Base-by-base conservation (phyloP, 2,888 invertebrate genomes). In the Synanthedon myopaeformis region DNA sequence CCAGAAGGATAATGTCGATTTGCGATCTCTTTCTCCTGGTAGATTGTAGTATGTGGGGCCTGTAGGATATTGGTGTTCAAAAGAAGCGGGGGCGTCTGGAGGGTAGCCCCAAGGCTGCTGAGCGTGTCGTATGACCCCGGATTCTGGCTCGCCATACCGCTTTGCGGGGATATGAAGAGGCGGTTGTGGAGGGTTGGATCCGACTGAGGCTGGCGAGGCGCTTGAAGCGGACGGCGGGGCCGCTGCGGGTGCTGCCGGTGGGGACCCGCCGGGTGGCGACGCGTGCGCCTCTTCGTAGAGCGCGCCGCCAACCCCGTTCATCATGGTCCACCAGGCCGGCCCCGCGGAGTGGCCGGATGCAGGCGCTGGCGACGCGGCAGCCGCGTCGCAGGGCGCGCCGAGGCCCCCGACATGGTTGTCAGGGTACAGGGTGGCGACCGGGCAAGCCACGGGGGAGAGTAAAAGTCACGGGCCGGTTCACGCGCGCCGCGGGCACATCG, bases 151-250 rank as follows among this genome's bases (percentile, higher is more conserved):
- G 6, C 45, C 45, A 74, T 89, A 92, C 64, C 95, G 90, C 84
- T 96, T 96, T 71, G 96, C 96, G 62, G 96, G 96, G 84, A 96
- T 96, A 89, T 96, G 96, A 60, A 96, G 89, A 57, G 93, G 93
- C 59, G 94, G 94, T 70, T 92, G 92, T 57, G 92, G 91, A 57
- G 93, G 90, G 82, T 92, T 90, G 74, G 91, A 92, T 73, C 92
- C 89, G 53, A 90, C 90, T 57, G 87, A 85, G 58, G 91, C 81
- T 70, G 91, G 90, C 74, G 89, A 83, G 72, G 83, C 85, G 85
- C 83, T 83, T 70, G 87, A 82, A 58, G 87, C 85, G 58, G 89
- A 85, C 70, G 90, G 78, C 61, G 91, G 90, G 61, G 92, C 92
- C 62, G 91, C 90, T 57, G 92, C 91, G 53, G 92, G 91, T 58